Evolutionary conservation across 2,797 vertebrate genomes (phyloP), one percentile per base, ranked within the genome.

Genomic region (Xenops minutus): DNA sequence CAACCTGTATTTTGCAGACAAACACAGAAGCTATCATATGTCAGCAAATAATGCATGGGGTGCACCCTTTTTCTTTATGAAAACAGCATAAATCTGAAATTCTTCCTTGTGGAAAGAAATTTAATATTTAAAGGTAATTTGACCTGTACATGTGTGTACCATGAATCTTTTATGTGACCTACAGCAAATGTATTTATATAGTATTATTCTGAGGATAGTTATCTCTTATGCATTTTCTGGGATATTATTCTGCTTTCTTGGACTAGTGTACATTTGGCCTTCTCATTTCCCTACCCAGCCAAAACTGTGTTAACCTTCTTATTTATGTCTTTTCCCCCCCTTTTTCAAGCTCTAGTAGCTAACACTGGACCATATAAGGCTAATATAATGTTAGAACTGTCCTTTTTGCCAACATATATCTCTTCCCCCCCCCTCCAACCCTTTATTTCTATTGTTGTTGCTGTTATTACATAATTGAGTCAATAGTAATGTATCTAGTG

Each of bases 51-150:
- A 97, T 92, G 62, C 55, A 72, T 34, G 34, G 66, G 74, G 51
- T 91, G 88, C 94, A 89, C 97, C 85, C 59, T 77, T 97, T 92
- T 91, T 94, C 83, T 95, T 96, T 96, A 94, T 94, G 96, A 98
- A 97, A 96, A 97, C 84, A 93, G 93, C 94, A 95, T 97, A 97
- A 96, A 97, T 96, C 95, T 97, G 95, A 97, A 97, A 97, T 96
- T 94, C 95, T 97, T 95, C 79, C 95, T 83, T 1, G 22, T 96
- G 93, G 94, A 97, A 97, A 95, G 95, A 98, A 97, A 97, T 98
- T 97, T 98, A 98, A 98, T 98, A 98, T 98, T 98, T 98, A 98
- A 98, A 98, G 97, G 98, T 98, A 98, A 98, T 98, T 98, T 98
- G 97, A 98, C 98, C 97, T 92, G 91, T 97, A 98, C 97, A 98